A percentile compares a stretch with the other conserved stretches of the same genome.
Conservation (phyloP, 2,113 vertebrate genomes). For the Aspiorhynchus laticeps region DNA sequence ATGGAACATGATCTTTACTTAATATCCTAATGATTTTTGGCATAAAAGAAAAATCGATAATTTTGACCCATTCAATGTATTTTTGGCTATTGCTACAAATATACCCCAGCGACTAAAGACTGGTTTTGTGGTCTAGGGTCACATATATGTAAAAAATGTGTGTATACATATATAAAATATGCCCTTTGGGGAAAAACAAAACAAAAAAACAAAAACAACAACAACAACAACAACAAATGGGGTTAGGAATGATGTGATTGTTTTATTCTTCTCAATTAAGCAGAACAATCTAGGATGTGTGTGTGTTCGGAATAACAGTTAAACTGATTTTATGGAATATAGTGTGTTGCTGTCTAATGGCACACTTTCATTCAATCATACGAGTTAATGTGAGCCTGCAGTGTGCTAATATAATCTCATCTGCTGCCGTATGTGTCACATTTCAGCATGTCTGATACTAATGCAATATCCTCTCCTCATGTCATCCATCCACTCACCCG, state of each 20-base stretch:
- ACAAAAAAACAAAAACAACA: no score
- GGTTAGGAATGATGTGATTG: neutral
- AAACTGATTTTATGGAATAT: conserved; percentile 3
- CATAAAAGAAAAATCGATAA: no score
- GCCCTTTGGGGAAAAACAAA: no score
- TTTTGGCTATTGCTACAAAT: neutral
- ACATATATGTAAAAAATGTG: neutral
- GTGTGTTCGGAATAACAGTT: neutral
- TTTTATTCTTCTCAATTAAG: neutral
- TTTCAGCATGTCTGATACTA: conserved; percentile 69
- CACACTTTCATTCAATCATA: conserved; percentile 50
- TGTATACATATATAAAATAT: no score
- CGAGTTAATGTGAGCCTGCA: conserved; percentile 55
- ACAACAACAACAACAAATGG: no score
- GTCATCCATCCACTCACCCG: conserved; percentile 33
- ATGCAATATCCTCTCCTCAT: conserved; percentile 62
- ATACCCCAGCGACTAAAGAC: neutral
- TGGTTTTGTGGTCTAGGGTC: neutral
- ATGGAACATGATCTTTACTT: no score
- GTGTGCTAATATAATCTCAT: conserved; percentile 62
- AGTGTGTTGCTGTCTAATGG: conserved; percentile 30
- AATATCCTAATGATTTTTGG: no score
- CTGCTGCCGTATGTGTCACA: conserved; percentile 62
- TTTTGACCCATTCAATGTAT: no score
- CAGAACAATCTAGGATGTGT: neutral